Evolutionary conservation across 2,888 invertebrate genomes (phyloP).

Genomic region (Ellobium chinense): DNA sequence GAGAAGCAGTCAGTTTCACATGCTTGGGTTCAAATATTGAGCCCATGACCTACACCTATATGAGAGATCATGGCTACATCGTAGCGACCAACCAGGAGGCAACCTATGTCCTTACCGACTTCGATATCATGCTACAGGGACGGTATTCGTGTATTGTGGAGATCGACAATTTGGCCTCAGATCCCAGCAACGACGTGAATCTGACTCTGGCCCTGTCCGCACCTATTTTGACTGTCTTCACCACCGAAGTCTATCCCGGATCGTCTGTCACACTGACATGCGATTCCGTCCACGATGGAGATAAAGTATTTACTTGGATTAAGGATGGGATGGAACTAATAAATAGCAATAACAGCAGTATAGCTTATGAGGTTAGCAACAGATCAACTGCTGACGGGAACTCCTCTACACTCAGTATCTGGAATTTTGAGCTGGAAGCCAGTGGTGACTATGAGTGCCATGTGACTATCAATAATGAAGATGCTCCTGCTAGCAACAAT

Average conservation of each 20-base stretch:
- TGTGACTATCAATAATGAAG: not conserved
- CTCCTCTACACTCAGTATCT: not conserved
- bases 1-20: not conserved
- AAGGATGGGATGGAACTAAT: not conserved
- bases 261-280: not conserved
- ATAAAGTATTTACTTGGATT: not conserved
- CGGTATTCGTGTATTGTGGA: not conserved
- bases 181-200: not conserved
- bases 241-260: not conserved
- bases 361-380: not conserved
- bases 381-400: not conserved
- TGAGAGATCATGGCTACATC: not conserved
- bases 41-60: not conserved
- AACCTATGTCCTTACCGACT: not conserved
- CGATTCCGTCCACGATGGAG: not conserved
- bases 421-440: not conserved
- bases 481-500: not conserved
- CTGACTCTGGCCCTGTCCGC: not conserved
- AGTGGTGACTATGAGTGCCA: not conserved
- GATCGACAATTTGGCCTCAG: not conserved
- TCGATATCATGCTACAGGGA: not conserved
- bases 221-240: not conserved
- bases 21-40: not conserved
- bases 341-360: not conserved
- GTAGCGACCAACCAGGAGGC: not conserved